Percentiles rank a stretch among this genome's conserved stretches.
These are phyloP conservation scores for Aspidiotus rigidus DNA, from an alignment of 2,888 invertebrate species.

Conservation along the genomic window DNA sequence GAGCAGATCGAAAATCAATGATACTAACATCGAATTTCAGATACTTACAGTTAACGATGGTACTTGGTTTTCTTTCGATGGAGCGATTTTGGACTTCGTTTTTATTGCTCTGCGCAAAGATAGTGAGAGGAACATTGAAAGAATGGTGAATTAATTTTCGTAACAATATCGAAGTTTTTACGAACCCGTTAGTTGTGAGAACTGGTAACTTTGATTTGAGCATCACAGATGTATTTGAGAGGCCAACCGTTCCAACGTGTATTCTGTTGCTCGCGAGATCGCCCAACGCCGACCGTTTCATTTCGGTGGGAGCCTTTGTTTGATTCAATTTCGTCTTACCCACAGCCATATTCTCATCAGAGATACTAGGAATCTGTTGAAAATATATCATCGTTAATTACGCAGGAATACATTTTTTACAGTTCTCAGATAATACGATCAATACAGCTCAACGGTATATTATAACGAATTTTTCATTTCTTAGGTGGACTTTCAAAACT, in stretches of 20 bases:
- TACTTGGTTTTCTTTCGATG: constrained; percentile 24
- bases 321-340: constrained; percentile 5
- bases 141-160: no score
- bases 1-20: neutral
- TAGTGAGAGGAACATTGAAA: no score
- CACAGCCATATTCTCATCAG: constrained; percentile 21
- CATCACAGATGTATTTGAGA: constrained; percentile 1
- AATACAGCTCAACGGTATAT: no score
- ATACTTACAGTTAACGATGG: constrained; percentile 17
- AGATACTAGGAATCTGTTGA: constrained; percentile 6
- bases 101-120: no score
- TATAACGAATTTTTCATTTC: no score
- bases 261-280: constrained; percentile 22
- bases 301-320: constrained; percentile 7
- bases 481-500: no score
- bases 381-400: neutral
- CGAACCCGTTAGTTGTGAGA: constrained; percentile 13
- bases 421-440: no score
- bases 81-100: neutral
- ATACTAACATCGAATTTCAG: constrained; percentile 7
- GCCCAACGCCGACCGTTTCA: constrained; percentile 15
- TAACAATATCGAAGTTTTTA: neutral
- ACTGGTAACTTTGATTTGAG: constrained; percentile 24
- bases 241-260: neutral
- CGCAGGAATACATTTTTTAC: neutral